phyloP scores from a whole-genome alignment of 2,888 invertebrate species.

The Melangyna quadrimaculata region DNA sequence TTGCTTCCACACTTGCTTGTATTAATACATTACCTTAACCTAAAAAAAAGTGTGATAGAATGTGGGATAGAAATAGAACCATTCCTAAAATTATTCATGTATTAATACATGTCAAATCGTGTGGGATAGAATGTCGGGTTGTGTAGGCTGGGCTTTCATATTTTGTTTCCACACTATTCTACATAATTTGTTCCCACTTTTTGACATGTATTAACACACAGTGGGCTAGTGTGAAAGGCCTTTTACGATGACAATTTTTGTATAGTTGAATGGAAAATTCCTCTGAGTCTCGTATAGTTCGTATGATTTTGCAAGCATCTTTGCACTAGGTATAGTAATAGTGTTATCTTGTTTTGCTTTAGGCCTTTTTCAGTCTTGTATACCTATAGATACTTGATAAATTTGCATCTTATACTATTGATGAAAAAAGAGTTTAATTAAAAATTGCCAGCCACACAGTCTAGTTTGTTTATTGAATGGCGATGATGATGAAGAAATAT shows the following conservation, averaged over 20 bases:
- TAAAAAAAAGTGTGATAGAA: no score
- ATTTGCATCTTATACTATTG: constrained; percentile 52
- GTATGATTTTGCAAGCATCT: background rate
- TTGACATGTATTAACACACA: no score
- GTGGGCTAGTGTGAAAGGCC: no score
- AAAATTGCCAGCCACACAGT: constrained; percentile 47
- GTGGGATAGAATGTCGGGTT: no score
- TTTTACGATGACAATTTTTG: constrained; percentile 44
- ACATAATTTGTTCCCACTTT: no score
- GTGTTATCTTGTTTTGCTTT: constrained; percentile 41
- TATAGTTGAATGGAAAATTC: constrained; percentile 48
- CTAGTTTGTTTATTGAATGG: constrained; percentile 20
- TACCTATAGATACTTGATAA: constrained; percentile 24
- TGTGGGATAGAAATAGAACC: no score
- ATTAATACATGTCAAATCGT: no score
- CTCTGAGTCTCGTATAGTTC: constrained; percentile 6
- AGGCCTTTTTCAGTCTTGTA: constrained; percentile 21
- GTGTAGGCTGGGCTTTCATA: no score
- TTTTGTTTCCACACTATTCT: no score
- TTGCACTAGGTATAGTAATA: background rate
- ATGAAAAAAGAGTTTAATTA: constrained; percentile 47
- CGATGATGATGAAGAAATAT: constrained; percentile 1
- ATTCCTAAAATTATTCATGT: no score
- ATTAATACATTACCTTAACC: no score
- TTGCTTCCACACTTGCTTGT: no score